Base-by-base conservation (phyloP, 2,797 vertebrate genomes). In the Acestrorhynchus altus region DNA sequence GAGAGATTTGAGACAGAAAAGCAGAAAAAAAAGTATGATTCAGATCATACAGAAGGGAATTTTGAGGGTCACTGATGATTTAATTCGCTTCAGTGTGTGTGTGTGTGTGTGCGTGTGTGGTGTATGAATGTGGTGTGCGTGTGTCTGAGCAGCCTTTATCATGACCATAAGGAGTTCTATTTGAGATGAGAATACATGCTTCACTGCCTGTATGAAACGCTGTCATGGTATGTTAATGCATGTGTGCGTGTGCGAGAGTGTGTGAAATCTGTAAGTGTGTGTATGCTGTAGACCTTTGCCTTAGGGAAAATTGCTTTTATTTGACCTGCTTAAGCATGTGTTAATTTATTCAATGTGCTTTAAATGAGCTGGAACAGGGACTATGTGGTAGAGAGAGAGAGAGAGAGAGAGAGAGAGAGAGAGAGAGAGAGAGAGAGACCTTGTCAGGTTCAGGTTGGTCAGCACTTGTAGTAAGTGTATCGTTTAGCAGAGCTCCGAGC, bases 311-410 rank as follows among this genome's bases (percentile, higher is more conserved):
- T 75, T 73, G 39, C 76, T 88, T 86, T 87, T 90, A 92, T 92
- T 92, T 88, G 91, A 90, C 86, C 87, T 89, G 86, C 85, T 85
- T 81, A 84, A 80, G 82, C 63, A 52, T 87, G 86, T 89, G 89
- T 89, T 89, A 87, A 91, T 93, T 89, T 89, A 86, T 89, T 77
- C 84, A 82, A 76, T 72, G 81, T 88, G 78, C 83, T 78, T 81
- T 64, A 84, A 84, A 87, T 88, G 78, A 84, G 72, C 72, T 78
- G 79, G 77, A 88, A 81, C 83, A 68, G 74, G 72, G 81, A 49
- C 73, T 80, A 77, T 69, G 76, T 40, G 44, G 24, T 12, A 60
- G 44, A 74, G 40, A 66, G 63, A 54, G 26, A 69, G 54, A 44
- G 28, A 42, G 73, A 44, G 40, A 73, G 47, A 16, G 47, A 16